Evolutionary conservation across 2,888 invertebrate genomes (phyloP).

Genomic region (Pecten maximus): DNA sequence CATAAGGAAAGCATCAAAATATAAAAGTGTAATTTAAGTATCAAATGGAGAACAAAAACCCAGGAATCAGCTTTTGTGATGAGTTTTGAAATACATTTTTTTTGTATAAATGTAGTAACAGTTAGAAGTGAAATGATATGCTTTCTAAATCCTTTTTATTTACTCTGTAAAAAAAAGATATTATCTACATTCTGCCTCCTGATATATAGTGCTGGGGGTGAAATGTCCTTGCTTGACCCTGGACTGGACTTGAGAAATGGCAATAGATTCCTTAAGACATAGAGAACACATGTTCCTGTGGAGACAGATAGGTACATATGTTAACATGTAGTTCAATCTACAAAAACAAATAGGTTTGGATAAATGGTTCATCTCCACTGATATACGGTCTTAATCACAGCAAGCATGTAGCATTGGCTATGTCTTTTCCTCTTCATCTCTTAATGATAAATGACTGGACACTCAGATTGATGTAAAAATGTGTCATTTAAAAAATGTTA

Average conservation of each 20-base stretch:
- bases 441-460: background rate
- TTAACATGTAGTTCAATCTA: background rate
- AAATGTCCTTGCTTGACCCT: background rate
- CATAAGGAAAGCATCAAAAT: background rate
- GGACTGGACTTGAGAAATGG: background rate
- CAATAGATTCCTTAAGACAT: background rate
- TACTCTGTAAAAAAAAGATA: background rate
- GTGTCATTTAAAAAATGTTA: background rate
- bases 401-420: background rate
- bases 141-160: background rate
- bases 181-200: background rate
- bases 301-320: slow-evolving; percentile 12
- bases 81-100: too few relatives aligned
- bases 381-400: background rate
- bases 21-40: background rate
- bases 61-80: background rate
- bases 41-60: background rate
- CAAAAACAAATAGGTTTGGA: slow-evolving; percentile 17
- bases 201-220: background rate
- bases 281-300: background rate
- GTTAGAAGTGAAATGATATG: background rate
- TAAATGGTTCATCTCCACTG: background rate
- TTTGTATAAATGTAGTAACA: background rate
- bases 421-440: background rate
- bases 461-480: background rate